Evolutionary conservation across 2,888 invertebrate species (phyloP).

Genomic region (Enchytraeus crypticus): DNA sequence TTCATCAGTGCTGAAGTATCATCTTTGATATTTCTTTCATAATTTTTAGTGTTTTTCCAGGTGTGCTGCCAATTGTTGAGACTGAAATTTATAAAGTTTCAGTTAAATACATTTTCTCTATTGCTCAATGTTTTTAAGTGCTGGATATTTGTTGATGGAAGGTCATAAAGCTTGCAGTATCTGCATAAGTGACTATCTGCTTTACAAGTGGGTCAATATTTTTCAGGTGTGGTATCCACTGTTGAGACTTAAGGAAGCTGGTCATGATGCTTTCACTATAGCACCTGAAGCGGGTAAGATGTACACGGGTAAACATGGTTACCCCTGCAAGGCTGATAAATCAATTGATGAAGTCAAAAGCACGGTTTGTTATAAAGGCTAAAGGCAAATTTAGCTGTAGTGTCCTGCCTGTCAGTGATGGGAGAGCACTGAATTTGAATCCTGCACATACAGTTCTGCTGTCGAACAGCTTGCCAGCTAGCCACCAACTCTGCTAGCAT

Average conservation of each 20-base stretch:
- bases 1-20: no score
- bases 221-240: slow-evolving; percentile 37
- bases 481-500: no score
- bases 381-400: no score
- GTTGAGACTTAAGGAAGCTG: slow-evolving; percentile 36
- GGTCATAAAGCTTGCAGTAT: not conserved
- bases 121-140: not conserved
- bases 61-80: no score
- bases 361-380: no score
- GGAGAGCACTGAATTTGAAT: no score
- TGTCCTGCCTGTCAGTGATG: no score
- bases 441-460: no score
- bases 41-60: no score
- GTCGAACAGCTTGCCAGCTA: no score
- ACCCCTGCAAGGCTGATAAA: slow-evolving; percentile 34
- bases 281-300: slow-evolving; percentile 35
- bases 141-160: not conserved
- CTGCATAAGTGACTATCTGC: not conserved
- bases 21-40: no score
- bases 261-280: slow-evolving; percentile 33
- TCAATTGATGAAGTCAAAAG: slow-evolving; percentile 30
- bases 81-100: not conserved
- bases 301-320: slow-evolving; percentile 38
- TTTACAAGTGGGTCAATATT: not conserved
- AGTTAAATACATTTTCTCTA: not conserved